Conservation (phyloP, 1,140 invertebrate species). For the Vanessa atalanta region DNA sequence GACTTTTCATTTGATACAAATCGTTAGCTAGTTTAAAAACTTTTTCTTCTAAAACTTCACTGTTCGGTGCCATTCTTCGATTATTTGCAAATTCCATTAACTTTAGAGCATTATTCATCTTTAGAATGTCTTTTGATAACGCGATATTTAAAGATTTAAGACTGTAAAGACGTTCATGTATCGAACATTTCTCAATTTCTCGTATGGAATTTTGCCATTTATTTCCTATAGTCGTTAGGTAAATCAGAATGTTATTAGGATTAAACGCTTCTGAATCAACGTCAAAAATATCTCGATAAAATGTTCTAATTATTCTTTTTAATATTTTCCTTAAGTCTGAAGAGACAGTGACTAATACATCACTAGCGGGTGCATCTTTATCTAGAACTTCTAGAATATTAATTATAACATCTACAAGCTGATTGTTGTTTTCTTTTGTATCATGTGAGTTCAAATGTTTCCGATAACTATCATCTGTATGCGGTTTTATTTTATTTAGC, state of each 20-base stretch:
- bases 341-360: conserved; percentile 43
- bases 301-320: conserved; percentile 44
- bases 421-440: conserved; percentile 13
- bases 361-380: conserved; percentile 36
- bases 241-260: conserved; percentile 44
- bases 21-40: conserved; percentile 44
- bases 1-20: conserved; percentile 42
- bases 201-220: conserved; percentile 48
- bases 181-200: conserved; percentile 29
- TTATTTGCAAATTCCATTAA: conserved; percentile 45
- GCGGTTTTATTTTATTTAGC: conserved; percentile 14
- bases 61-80: conserved; percentile 43
- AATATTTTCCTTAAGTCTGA: conserved; percentile 43
- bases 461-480: conserved; percentile 15
- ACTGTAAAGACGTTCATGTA: conserved; percentile 42
- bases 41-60: conserved; percentile 37
- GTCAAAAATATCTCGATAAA: conserved; percentile 42
- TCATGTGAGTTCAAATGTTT: conserved; percentile 19
- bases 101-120: conserved; percentile 51
- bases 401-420: conserved; percentile 28
- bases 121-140: conserved; percentile 50
- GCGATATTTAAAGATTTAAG: conserved; percentile 54
- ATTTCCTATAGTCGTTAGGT: conserved; percentile 46
- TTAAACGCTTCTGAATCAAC: conserved; percentile 36
- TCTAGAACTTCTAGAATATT: conserved; percentile 48